Base-by-base conservation (phyloP, 2,888 invertebrate species). In the Diadegma fenestrale region DNA sequence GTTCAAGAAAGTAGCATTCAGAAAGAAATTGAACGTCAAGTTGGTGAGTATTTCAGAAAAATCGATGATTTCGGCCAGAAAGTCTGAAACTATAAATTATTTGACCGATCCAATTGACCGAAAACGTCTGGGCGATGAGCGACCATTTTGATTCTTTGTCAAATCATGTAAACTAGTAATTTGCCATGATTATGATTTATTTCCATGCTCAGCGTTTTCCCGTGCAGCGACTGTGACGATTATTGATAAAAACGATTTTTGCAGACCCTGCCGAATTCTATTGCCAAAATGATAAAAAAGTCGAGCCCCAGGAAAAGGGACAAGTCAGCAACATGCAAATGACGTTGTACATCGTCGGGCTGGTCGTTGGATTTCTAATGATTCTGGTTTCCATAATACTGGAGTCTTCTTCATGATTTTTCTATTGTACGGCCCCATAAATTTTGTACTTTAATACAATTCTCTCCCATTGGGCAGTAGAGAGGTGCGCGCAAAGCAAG, bases 1-100 rank as follows among this genome's bases (percentile, higher is more conserved):
- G 95, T 98, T 75, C 95, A 95, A 17, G 96, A 96, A 89, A 95
- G 95, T 8, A 95, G 96, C 88, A 96, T 97, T 14, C 95, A 97
- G 68, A 95, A 96, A 86, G 96, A 97, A 89, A 94, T 97, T 37
- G 98, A 98, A 94, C 96, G 96, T 1, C 96, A 97, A 91, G 97
- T 97, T 88, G 97, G 98, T 96, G 93, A 92, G 91, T 94, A 19
- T 19, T 10, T 14, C 17, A 43, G n/a, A 7, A 7, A 5, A 45
- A 54, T 30, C 33, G 10, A 58, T 68, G 0, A 66, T 66, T 10
- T 66, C 22, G 17, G 7, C 41, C n/a, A 63, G 12, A 26, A 2
- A 68, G 26, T 45, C 26, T 1, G 14, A 26, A 17, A 17, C 1
- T 33, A 33, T 45, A 17, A 45, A 4, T n/a, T n/a, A n/a, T 4